Evolutionary conservation across 2,888 invertebrate genomes (phyloP), one percentile per base, ranked within the genome.

Genomic region (Apodemia hepburni): DNA sequence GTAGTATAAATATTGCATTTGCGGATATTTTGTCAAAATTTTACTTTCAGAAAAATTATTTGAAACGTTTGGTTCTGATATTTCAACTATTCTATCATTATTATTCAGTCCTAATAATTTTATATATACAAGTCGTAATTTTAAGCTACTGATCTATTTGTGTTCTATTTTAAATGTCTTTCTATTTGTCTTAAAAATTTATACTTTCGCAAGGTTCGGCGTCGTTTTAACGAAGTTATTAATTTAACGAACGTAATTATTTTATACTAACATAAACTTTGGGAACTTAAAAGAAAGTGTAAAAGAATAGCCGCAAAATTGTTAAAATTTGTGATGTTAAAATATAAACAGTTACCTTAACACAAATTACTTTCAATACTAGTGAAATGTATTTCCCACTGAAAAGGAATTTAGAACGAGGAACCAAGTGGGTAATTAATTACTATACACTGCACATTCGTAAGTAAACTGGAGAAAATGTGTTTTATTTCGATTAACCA

Each of bases 301-400:
- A 51, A 51, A 22, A 51, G 11, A 51, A 51, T 22, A 8, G 51
- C 22, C 22, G 11, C 9, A 51, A 51, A 22, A 51, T 5, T 22
- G 51, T 8, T 51, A 18, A 22, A 3, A 51, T 51, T 51, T 4
- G 51, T 51, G 51, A 51, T 51, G 51, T 22, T 51, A 51, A 51
- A 51, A 18, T 51, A 51, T 51, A 51, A 54, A 54, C 54, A 54
- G 54, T 54, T 54, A 54, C 54, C 54, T 54, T 22, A 54, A 54
- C 54, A 12, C 54, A 27, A 54, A 54, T 27, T 22, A 54, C 27
- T 54, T 54, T 27, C 54, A 15, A 27, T 12, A 27, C 54, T 4
- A 54, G 27, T 54, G 54, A 22, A 54, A 54, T 22, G 54, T 54
- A 27, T 54, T 54, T 22, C 11, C 18, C 54, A 54, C 27, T 54